phyloP scores from a whole-genome alignment of 37 sponge, comb jelly and placozoan species.

The Aphrocallistes beatrix region DNA sequence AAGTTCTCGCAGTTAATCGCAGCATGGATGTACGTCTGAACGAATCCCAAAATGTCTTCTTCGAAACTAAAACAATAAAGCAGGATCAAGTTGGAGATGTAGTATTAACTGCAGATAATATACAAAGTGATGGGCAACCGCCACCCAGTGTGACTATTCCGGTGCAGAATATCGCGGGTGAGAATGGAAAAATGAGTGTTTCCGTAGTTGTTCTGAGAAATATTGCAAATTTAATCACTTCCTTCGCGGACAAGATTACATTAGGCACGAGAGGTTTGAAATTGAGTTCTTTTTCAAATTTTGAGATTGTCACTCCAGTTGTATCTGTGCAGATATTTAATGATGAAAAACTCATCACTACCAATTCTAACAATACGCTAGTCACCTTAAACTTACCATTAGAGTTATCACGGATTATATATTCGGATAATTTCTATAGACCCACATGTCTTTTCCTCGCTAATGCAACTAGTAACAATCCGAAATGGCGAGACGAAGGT shows the following conservation, averaged over 20 bases:
- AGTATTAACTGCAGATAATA: not conserved
- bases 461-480: not conserved
- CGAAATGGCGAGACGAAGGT: not conserved
- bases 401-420: not conserved
- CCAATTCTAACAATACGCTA: not conserved
- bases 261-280: not conserved
- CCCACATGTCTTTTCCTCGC: not conserved
- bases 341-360: not conserved
- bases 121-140: not conserved
- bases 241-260: not conserved
- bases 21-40: not conserved
- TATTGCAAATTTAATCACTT: not conserved
- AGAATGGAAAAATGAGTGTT: not conserved
- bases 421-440: not conserved
- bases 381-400: not conserved
- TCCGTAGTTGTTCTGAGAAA: not conserved
- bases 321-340: not conserved
- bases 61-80: not conserved
- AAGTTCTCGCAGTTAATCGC: not conserved
- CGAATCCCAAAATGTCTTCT: not conserved
- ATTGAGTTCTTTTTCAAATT: not conserved
- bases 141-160: not conserved
- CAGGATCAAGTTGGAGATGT: too few relatives aligned
- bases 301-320: not conserved
- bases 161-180: not conserved